Percentiles rank a stretch among this genome's conserved stretches.
phyloP scores from a whole-genome alignment of 1,140 invertebrate genomes.

The Phymastichus coffea region DNA sequence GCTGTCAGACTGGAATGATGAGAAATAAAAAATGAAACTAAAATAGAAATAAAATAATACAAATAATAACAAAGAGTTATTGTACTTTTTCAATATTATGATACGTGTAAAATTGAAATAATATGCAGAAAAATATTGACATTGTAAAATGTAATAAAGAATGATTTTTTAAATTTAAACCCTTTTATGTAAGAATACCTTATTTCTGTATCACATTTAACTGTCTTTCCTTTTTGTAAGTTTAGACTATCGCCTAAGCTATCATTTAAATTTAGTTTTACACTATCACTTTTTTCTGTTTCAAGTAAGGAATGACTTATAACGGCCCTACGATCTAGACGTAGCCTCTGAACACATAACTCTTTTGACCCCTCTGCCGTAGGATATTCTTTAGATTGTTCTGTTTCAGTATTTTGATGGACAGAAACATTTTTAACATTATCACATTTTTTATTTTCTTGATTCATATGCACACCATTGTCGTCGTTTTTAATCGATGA shows the following conservation, averaged over 20 bases:
- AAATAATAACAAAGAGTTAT: not conserved
- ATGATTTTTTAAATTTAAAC: not conserved
- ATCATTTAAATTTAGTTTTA: not conserved
- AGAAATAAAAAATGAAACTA: slow-evolving; percentile 27
- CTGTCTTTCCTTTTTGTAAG: slow-evolving; percentile 25
- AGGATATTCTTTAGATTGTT: not conserved
- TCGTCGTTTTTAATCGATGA: slow-evolving; percentile 34
- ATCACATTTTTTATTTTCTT: slow-evolving; percentile 15
- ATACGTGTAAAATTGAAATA: not conserved
- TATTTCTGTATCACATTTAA: slow-evolving; percentile 35
- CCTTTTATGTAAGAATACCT: slow-evolving; percentile 33
- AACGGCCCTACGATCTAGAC: not conserved
- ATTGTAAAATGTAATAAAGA: not conserved
- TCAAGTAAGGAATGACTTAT: slow-evolving; percentile 16
- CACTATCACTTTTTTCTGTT: slow-evolving; percentile 9
- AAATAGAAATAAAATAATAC: slow-evolving; percentile 14
- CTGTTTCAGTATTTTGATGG: slow-evolving; percentile 1
- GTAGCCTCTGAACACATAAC: not conserved
- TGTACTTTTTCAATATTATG: not conserved
- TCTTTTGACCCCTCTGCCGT: not conserved
- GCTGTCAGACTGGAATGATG: slow-evolving; percentile 33
- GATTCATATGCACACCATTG: slow-evolving; percentile 13
- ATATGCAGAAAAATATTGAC: not conserved
- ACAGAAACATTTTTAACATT: slow-evolving; percentile 1
- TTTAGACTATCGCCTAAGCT: not conserved